Conservation (phyloP, 30 jellyfish, hydroid and myxozoan genomes). For the Aurelia sp. region DNA sequence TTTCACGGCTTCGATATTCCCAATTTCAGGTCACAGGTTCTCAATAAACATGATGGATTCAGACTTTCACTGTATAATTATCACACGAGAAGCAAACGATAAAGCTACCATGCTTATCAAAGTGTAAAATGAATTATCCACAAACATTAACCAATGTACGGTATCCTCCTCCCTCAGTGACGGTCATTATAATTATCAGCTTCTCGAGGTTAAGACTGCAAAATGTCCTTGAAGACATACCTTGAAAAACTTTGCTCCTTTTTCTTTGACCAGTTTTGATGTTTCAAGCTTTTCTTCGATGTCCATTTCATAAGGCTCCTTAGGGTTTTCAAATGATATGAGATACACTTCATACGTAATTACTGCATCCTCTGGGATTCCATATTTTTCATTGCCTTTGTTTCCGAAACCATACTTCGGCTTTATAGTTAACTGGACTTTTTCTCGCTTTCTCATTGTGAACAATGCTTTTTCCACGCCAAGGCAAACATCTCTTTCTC, state of each 20-base stretch:
- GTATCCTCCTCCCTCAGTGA: too few species aligned
- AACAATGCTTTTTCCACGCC: slow-evolving; percentile 87
- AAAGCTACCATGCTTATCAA: too few species aligned
- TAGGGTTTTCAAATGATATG: slow-evolving; percentile 79
- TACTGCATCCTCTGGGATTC: slow-evolving; percentile 85
- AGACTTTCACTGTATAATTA: too few species aligned
- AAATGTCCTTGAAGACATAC: background rate
- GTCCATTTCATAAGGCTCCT: slow-evolving; percentile 89
- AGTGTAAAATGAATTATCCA: too few species aligned
- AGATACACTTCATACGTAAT: slow-evolving; percentile 81
- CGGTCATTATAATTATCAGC: too few species aligned
- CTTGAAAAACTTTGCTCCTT: slow-evolving; percentile 62
- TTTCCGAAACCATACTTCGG: slow-evolving; percentile 79
- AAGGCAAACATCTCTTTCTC: slow-evolving; percentile 65
- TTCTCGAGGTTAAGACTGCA: too few species aligned
- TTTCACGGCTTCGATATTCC: too few species aligned
- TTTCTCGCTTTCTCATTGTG: slow-evolving; percentile 88
- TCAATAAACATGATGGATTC: too few species aligned
- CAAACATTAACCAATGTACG: too few species aligned
- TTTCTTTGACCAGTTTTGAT: slow-evolving; percentile 70
- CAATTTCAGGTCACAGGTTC: too few species aligned
- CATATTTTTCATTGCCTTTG: slow-evolving; percentile 71
- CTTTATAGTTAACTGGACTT: slow-evolving; percentile 51
- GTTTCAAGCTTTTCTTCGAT: slow-evolving; percentile 70
- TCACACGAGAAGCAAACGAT: too few species aligned